Percentiles rank a stretch among this genome's conserved stretches.
Evolutionary conservation across 2,888 invertebrate genomes (phyloP).

Genomic region (Metellina segmentata): DNA sequence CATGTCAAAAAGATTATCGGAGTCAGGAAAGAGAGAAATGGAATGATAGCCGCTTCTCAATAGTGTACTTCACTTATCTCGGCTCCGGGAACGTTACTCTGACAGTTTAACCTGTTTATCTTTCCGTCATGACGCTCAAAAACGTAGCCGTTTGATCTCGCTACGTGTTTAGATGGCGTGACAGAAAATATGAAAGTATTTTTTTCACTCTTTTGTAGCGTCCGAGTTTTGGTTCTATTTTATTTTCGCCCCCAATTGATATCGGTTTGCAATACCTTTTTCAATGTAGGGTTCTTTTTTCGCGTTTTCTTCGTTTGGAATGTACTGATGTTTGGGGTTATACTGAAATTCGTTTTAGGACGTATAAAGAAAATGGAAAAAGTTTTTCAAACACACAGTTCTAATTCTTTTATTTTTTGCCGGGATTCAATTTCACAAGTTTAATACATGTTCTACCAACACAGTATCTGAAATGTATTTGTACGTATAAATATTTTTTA

Average conservation of each 20-base stretch:
- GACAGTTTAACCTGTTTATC: slow-evolving; percentile 70
- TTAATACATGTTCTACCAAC: background rate
- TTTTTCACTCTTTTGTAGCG: slow-evolving; percentile 27
- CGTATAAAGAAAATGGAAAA: background rate
- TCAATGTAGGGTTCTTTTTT: background rate
- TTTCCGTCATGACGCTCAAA: slow-evolving; percentile 31
- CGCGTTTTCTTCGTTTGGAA: background rate
- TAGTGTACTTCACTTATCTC: background rate
- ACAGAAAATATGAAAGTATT: slow-evolving; percentile 60
- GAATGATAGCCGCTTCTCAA: background rate
- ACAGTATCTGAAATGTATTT: no score
- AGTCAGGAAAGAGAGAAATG: background rate
- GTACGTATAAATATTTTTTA: background rate
- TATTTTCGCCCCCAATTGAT: slow-evolving; percentile 21
- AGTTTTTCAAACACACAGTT: background rate
- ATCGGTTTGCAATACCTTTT: slow-evolving; percentile 14
- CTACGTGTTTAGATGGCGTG: slow-evolving; percentile 65
- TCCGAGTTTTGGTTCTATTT: background rate
- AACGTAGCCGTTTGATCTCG: slow-evolving; percentile 28
- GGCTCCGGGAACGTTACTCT: background rate
- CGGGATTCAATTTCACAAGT: background rate
- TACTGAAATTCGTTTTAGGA: background rate
- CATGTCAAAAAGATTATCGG: background rate
- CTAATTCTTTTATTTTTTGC: background rate
- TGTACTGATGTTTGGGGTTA: background rate